Evolutionary conservation across 2,888 invertebrate genomes (phyloP).

Genomic region (Zaprionus obscuricornis): DNA sequence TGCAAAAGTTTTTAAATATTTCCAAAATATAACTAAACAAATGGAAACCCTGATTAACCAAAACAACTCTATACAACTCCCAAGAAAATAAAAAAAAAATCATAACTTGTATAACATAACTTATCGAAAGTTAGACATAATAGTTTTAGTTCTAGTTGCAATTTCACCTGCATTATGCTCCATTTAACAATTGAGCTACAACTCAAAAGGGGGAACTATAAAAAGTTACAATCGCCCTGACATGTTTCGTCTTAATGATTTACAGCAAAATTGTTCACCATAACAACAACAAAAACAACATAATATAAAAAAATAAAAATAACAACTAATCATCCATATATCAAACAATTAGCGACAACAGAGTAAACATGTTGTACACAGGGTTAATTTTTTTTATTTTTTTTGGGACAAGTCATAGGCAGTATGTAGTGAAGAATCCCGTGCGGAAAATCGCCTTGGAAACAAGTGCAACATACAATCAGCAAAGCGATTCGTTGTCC

Average conservation of each 20-base stretch:
- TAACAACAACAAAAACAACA: conserved; percentile 49
- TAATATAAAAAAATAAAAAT: background rate
- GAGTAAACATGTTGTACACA: conserved; percentile 54
- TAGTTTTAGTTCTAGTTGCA: too few relatives aligned
- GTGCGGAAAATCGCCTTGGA: conserved; percentile 9
- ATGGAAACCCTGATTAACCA: too few relatives aligned
- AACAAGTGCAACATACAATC: conserved; percentile 23
- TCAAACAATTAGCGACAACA: conserved; percentile 72
- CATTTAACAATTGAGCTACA: conserved; percentile 39
- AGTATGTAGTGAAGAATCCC: too few relatives aligned
- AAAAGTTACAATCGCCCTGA: conserved; percentile 19
- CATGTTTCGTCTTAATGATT: conserved; percentile 37
- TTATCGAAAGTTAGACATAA: background rate
- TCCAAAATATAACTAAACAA: too few relatives aligned
- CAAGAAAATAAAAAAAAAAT: too few relatives aligned
- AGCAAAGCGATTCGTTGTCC: conserved; percentile 26
- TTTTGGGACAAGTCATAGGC: conserved; percentile 2
- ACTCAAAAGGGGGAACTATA: background rate
- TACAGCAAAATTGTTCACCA: conserved; percentile 49
- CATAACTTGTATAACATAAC: background rate
- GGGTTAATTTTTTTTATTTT: background rate
- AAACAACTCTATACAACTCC: too few relatives aligned
- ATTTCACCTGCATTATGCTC: conserved; percentile 35
- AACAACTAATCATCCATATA: conserved; percentile 49
- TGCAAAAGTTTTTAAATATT: too few relatives aligned